Percentiles rank a stretch among this genome's conserved stretches.
phyloP scores from a whole-genome alignment of 2,113 vertebrate species.

The Agapornis roseicollis region DNA sequence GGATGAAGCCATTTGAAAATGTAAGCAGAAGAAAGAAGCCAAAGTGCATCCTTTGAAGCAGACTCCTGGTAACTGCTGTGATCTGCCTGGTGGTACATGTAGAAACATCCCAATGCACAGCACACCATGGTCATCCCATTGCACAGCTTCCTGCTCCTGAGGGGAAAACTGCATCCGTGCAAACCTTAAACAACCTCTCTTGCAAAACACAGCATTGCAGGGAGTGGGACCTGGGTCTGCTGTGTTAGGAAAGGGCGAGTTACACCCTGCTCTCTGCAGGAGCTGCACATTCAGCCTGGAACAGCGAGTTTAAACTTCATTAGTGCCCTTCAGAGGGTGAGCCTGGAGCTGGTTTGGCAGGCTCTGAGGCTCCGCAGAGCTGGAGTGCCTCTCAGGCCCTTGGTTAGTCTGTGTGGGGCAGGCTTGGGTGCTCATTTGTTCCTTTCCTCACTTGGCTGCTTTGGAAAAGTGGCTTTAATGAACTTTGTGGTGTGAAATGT shows the following conservation, averaged over 20 bases:
- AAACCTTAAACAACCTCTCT: not conserved
- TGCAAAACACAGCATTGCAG: not conserved
- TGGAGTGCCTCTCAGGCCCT: not conserved
- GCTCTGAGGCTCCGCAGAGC: fast-evolving
- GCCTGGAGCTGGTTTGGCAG: not conserved
- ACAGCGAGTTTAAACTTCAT: not conserved
- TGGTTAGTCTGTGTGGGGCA: not conserved
- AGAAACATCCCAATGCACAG: not conserved
- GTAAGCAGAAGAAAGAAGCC: not conserved
- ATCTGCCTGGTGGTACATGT: not conserved
- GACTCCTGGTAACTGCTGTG: not conserved
- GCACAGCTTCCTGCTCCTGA: not conserved
- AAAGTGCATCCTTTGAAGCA: not conserved
- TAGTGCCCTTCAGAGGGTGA: not conserved
- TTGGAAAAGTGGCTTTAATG: not conserved
- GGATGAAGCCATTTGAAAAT: not conserved
- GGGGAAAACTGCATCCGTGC: not conserved
- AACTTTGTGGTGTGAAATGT: not conserved
- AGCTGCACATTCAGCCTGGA: not conserved
- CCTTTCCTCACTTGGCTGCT: not conserved
- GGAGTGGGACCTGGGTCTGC: not conserved
- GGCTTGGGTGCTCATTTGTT: not conserved
- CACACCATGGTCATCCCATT: fast-evolving
- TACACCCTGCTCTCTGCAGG: not conserved
- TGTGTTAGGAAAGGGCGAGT: not conserved